Percentiles rank a stretch among this genome's conserved stretches.
phyloP scores from a whole-genome alignment of 2,113 vertebrate species.

The Malaclemys terrapin region DNA sequence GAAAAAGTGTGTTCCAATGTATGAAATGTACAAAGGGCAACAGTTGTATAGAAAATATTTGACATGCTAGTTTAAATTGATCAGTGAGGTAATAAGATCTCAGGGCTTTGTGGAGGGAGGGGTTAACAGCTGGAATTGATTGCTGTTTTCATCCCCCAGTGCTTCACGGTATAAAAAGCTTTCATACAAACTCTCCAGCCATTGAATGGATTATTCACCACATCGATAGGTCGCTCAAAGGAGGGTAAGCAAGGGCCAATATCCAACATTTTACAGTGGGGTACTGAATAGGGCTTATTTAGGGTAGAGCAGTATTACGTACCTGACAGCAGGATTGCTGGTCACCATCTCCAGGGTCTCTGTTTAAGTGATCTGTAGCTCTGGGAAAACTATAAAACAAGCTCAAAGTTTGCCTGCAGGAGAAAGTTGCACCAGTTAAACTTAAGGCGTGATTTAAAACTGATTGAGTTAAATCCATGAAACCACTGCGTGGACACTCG shows the following conservation, averaged over 20 bases:
- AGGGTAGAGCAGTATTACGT: not conserved
- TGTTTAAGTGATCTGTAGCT: not conserved
- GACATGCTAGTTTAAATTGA: slow-evolving; percentile 69
- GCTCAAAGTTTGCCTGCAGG: not conserved
- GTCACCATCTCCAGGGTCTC: not conserved
- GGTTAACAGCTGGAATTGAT: slow-evolving; percentile 68
- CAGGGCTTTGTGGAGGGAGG: slow-evolving; percentile 60
- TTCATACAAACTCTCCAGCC: slow-evolving; percentile 39
- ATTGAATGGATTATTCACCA: slow-evolving; percentile 73
- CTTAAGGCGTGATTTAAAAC: not conserved
- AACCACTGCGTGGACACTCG: too few species aligned
- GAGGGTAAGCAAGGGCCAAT: not conserved
- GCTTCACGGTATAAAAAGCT: slow-evolving; percentile 65
- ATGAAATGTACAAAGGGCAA: slow-evolving; percentile 44
- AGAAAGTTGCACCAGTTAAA: not conserved
- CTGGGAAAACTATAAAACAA: not conserved
- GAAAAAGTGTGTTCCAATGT: slow-evolving; percentile 15
- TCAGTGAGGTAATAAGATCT: slow-evolving; percentile 55
- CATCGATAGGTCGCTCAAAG: slow-evolving; percentile 64
- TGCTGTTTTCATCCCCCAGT: slow-evolving; percentile 62
- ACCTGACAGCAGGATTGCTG: not conserved
- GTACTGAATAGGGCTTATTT: not conserved
- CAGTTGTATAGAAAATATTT: slow-evolving; percentile 16
- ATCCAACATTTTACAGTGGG: not conserved
- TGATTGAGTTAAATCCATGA: not conserved